Conservation (phyloP, 2,888 invertebrate species). For the Diarsia rubi region DNA sequence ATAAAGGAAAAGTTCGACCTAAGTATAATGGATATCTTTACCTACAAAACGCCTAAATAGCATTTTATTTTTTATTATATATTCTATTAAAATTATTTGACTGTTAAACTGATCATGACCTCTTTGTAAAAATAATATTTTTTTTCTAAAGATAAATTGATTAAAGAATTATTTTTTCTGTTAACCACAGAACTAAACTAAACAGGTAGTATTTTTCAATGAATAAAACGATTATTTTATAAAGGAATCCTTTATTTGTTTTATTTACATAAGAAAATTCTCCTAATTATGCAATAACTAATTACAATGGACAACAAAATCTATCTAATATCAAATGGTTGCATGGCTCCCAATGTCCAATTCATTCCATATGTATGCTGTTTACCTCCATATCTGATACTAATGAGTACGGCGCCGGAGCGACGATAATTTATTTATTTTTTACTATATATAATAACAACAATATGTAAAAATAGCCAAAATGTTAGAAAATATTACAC, state of each 20-base stretch:
- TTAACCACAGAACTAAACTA: no score
- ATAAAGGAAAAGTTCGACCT: conserved; percentile 66
- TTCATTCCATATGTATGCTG: conserved; percentile 59
- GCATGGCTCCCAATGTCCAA: conserved; percentile 75
- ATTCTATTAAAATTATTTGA: conserved; percentile 5
- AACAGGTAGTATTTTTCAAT: conserved; percentile 60
- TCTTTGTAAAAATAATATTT: no score
- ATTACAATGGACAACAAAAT: conserved; percentile 89
- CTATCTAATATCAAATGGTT: conserved; percentile 87
- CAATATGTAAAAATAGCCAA: conserved; percentile 54
- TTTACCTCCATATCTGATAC: conserved; percentile 59
- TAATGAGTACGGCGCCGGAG: conserved; percentile 52
- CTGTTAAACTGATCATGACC: conserved; percentile 41
- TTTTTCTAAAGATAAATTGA: conserved; percentile 74
- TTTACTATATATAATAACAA: conserved; percentile 48
- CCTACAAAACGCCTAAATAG: conserved; percentile 57
- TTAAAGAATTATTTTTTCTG: conserved; percentile 28
- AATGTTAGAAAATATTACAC: conserved; percentile 53
- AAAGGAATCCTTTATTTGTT: conserved; percentile 88
- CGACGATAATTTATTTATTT: conserved; percentile 59
- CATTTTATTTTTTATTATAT: not conserved
- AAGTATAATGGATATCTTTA: conserved; percentile 69
- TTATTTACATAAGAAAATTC: conserved; percentile 90
- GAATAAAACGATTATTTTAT: conserved; percentile 78
- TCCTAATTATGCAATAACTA: conserved; percentile 88